Base-by-base conservation (phyloP, 2,888 invertebrate genomes). In the Minunthozetes semirufus region DNA sequence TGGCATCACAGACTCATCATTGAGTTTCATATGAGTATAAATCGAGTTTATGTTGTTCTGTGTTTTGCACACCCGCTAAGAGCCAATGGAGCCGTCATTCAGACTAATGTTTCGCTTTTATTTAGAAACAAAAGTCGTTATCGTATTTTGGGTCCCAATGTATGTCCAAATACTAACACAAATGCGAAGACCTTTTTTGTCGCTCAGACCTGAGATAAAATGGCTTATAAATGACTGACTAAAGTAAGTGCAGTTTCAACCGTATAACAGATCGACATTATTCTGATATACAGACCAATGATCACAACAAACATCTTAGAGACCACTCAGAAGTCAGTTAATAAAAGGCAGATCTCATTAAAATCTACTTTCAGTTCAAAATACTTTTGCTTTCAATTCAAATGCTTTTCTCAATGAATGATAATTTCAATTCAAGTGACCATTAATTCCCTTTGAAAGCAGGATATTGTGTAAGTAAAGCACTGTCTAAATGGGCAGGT, bases 61-160 rank as follows among this genome's bases (percentile, higher is more conserved):
- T 33, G 33, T 33, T 33, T 8, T 33, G 33, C 33, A 29, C 61
- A 63, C 61, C 61, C 61, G 61, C 61, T 63, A 63, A 63, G 61
- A 63, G 61, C 1, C 29, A 63, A 29, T 29, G 27, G 61, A 63
- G 61, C 33, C 33, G 15, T 22, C 27, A 22, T 6, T 8, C 25
- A 61, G 61, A 33, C 61, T 63, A 63, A 63, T 63, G 61, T 63
- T 63, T 11, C 17, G 61, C 29, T 63, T 63, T 63, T 29, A 29
- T 63, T 63, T 63, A 63, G 61, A 29, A 63, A 63, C 61, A 63
- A 63, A 63, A 63, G 27, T 63, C 61, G 61, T 63, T 63, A 63
- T 63, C 61, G 29, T 25, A 56, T 63, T 63, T 63, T 63, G n/a
- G 61, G 29, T 29, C 61, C 61, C 13, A n/a, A n/a, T n/a, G n/a